Conservation (phyloP, 2,797 vertebrate genomes). For the Sebastes kiyomatsui region DNA sequence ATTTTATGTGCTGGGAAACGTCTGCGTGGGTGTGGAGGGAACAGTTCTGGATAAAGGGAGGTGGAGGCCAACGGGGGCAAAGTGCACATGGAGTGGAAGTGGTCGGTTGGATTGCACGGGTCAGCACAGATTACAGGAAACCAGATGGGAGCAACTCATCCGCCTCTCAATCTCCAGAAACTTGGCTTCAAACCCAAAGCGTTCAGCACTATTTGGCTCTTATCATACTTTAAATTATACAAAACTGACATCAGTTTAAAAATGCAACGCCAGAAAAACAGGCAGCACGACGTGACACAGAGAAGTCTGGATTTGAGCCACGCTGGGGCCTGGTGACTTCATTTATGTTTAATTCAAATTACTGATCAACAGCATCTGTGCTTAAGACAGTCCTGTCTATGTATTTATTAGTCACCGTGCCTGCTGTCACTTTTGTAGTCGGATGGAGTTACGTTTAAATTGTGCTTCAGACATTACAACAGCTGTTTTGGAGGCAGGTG, state of each 20-base stretch:
- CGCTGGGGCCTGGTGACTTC: background rate
- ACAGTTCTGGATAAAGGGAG: slow-evolving; percentile 43
- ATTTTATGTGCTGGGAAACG: slow-evolving; percentile 35
- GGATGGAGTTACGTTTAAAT: slow-evolving; percentile 15
- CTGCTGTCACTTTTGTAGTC: background rate
- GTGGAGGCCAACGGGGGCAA: slow-evolving; percentile 39
- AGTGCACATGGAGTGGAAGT: slow-evolving; percentile 66
- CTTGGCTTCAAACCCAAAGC: slow-evolving; percentile 45
- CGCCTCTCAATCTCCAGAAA: slow-evolving; percentile 43
- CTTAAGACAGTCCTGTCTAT: slow-evolving; percentile 8
- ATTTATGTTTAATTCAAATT: slow-evolving; percentile 34
- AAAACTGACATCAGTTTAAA: slow-evolving; percentile 27
- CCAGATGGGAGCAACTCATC: slow-evolving; percentile 70
- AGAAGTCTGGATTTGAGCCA: slow-evolving; percentile 20
- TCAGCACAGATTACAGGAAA: slow-evolving; percentile 73
- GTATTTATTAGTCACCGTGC: slow-evolving; percentile 6
- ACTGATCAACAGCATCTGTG: slow-evolving; percentile 41
- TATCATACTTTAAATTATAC: slow-evolving; percentile 33
- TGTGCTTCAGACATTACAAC: slow-evolving; percentile 8
- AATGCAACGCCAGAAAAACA: slow-evolving; percentile 6
- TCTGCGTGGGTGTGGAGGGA: slow-evolving; percentile 52
- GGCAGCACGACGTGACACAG: background rate
- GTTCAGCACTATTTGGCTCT: slow-evolving; percentile 43
- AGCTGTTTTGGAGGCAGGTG: slow-evolving; percentile 32
- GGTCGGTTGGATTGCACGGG: slow-evolving; percentile 51